phyloP scores from a whole-genome alignment of 2,113 vertebrate genomes.

The Steatornis caripensis region DNA sequence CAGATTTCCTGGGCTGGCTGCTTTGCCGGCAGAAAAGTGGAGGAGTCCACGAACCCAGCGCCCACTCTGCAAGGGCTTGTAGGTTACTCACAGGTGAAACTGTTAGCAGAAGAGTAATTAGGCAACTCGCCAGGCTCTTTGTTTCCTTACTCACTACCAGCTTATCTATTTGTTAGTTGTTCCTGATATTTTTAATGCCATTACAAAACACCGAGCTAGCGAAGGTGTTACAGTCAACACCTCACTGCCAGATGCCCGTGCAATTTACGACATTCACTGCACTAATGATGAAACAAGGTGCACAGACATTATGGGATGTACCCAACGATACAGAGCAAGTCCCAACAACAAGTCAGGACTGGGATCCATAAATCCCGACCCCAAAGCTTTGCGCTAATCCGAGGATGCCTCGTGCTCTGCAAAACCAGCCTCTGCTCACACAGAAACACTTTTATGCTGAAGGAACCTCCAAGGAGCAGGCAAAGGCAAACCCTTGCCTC shows the following conservation, averaged over 20 bases:
- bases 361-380: neutral
- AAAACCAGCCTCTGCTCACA: neutral
- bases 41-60: accelerated
- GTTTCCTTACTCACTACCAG: neutral
- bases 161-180: neutral
- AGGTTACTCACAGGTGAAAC: neutral
- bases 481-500: neutral
- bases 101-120: neutral
- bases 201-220: neutral
- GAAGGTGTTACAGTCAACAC: neutral
- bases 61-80: neutral
- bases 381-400: neutral
- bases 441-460: accelerated
- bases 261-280: neutral
- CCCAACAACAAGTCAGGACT: neutral
- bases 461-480: neutral
- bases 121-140: neutral
- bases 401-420: accelerated
- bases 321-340: neutral
- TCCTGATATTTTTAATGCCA: neutral
- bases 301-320: neutral
- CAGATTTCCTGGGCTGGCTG: neutral
- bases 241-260: neutral
- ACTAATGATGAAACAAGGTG: accelerated
- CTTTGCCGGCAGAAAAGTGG: neutral